Evolutionary conservation across 1,140 invertebrate species (phyloP).

Genomic region (Pachypeltis micranthus): DNA sequence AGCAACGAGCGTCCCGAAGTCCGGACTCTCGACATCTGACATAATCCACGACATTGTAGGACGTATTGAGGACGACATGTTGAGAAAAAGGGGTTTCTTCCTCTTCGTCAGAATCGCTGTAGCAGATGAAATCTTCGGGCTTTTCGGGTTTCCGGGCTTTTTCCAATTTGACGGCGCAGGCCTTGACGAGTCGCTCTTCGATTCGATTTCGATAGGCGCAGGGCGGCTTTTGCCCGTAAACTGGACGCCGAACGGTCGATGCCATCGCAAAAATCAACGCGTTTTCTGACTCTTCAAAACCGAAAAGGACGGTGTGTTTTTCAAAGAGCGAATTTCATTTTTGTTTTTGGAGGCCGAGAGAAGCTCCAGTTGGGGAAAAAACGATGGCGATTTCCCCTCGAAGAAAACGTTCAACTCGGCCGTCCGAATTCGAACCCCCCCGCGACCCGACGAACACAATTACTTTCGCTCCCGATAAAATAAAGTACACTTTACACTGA

Average conservation of each 20-base stretch:
- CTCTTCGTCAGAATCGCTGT: slow-evolving; percentile 74
- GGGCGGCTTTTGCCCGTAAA: slow-evolving; percentile 54
- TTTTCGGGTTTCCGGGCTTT: slow-evolving; percentile 65
- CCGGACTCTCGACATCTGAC: slow-evolving; percentile 60
- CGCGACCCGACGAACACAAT: too few species aligned
- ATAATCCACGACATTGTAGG: slow-evolving; percentile 77
- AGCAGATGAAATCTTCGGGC: slow-evolving; percentile 77
- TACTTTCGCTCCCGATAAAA: too few species aligned
- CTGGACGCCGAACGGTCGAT: slow-evolving; percentile 41
- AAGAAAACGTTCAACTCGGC: too few species aligned
- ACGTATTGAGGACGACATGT: slow-evolving; percentile 60
- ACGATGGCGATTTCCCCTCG: too few species aligned
- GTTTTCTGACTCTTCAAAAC: too few species aligned
- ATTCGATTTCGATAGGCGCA: slow-evolving; percentile 55
- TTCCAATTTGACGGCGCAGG: slow-evolving; percentile 50
- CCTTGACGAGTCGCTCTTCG: slow-evolving; percentile 55
- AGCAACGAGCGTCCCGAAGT: slow-evolving; percentile 53
- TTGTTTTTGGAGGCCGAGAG: too few species aligned
- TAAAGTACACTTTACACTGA: too few species aligned
- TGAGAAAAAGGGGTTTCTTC: slow-evolving; percentile 60
- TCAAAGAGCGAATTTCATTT: too few species aligned
- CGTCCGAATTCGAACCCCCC: too few species aligned
- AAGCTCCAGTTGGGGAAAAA: too few species aligned
- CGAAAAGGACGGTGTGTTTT: too few species aligned
- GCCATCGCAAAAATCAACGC: slow-evolving; percentile 41